Conservation (phyloP, 2,888 invertebrate genomes). For the Diarsia mendica region DNA sequence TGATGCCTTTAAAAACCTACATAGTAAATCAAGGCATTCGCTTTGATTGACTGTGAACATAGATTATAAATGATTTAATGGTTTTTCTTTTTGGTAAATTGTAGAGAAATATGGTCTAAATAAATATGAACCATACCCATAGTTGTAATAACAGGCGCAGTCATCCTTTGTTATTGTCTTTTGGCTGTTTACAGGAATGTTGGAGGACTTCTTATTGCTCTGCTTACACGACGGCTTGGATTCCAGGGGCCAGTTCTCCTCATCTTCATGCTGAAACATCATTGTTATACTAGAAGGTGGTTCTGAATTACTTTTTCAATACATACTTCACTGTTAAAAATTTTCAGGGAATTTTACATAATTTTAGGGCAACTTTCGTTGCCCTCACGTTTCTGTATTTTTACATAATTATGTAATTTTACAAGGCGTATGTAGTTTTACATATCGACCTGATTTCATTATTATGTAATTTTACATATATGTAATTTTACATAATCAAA, state of each 20-base stretch:
- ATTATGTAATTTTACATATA: no score
- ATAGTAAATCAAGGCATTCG: not conserved
- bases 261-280: conserved; percentile 84
- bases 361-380: no score
- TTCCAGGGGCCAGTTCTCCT: conserved; percentile 84
- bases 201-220: conserved; percentile 76
- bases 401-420: no score
- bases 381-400: no score
- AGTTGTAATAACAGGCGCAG: conserved; percentile 90
- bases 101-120: not conserved
- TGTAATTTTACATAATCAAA: no score
- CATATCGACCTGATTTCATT: no score
- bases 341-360: no score
- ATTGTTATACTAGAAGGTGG: conserved; percentile 19
- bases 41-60: no score
- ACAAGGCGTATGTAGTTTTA: no score
- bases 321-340: no score
- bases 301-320: not conserved
- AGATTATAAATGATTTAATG: no score
- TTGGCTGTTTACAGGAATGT: conserved; percentile 77
- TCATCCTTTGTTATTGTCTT: conserved; percentile 82
- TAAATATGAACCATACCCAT: conserved; percentile 83
- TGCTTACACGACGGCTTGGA: conserved; percentile 81
- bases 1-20: not conserved
- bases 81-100: not conserved